These are phyloP conservation scores for Entomyzon cyanotis DNA, from an alignment of 2,113 vertebrate genomes.

Conservation along the genomic window DNA sequence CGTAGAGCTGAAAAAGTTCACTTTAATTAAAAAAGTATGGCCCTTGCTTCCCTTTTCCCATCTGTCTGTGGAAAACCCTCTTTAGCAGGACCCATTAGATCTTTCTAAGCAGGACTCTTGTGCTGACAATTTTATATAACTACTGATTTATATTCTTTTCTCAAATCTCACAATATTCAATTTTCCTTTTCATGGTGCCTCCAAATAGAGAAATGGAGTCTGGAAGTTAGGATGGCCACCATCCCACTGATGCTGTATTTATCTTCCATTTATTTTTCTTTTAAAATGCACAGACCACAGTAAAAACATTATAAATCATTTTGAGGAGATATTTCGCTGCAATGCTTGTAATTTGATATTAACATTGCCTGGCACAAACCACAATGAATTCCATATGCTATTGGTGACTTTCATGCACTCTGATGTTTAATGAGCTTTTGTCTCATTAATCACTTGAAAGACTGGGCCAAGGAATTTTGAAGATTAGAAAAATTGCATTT, in stretches of 20 bases:
- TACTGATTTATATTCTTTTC: background rate
- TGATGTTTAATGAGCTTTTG: background rate
- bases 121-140: background rate
- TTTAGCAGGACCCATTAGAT: background rate
- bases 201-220: background rate
- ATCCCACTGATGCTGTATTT: background rate
- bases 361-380: background rate
- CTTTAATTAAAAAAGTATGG: background rate
- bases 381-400: background rate
- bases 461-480: background rate
- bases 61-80: background rate
- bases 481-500: background rate
- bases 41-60: conserved; percentile 28
- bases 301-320: background rate
- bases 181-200: background rate
- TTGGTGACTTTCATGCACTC: background rate
- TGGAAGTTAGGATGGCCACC: background rate
- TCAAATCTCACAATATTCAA: background rate
- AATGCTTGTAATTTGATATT: background rate
- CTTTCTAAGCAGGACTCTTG: background rate
- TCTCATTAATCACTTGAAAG: background rate
- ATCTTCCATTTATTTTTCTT: background rate
- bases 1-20: background rate
- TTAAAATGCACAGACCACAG: background rate
- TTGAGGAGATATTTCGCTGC: background rate